Conservation (phyloP, 1,140 invertebrate species). For the Camponotus pennsylvanicus region DNA sequence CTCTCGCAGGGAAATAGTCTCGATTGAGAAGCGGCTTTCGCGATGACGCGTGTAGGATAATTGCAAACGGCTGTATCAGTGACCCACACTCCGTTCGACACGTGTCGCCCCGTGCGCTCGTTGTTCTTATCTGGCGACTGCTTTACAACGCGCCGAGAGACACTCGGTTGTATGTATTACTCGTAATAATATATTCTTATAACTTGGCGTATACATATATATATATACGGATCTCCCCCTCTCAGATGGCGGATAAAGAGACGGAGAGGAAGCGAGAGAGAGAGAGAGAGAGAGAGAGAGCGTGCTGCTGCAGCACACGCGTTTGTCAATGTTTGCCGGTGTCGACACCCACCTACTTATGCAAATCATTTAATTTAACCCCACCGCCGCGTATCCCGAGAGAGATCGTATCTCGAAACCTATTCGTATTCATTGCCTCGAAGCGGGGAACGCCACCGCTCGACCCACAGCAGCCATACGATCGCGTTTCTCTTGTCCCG, state of each 20-base stretch:
- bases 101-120: constrained; percentile 82
- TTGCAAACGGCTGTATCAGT: constrained; percentile 85
- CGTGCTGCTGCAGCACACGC: constrained; percentile 75
- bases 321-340: constrained; percentile 87
- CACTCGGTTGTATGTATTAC: constrained; percentile 77
- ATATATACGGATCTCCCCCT: constrained; percentile 16
- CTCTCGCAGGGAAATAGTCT: constrained; percentile 35
- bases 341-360: constrained; percentile 87
- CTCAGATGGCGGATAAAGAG: constrained; percentile 33
- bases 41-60: constrained; percentile 75
- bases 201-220: constrained; percentile 51
- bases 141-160: constrained; percentile 67
- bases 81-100: constrained; percentile 82
- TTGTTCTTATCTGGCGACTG: constrained; percentile 79
- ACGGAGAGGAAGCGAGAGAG: constrained; percentile 15
- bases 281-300: constrained; percentile 34
- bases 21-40: constrained; percentile 59
- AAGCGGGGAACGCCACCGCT: constrained; percentile 73
- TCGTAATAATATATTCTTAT: constrained; percentile 85
- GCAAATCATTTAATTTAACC: constrained; percentile 87
- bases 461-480: constrained; percentile 79
- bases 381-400: constrained; percentile 78
- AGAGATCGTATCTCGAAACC: constrained; percentile 86
- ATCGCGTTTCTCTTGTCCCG: constrained; percentile 73
- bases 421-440: constrained; percentile 87